A percentile compares a stretch with the other conserved stretches of the same genome.
Evolutionary conservation across 1,140 invertebrate genomes (phyloP).

Genomic region (Drosophila murphyi): DNA sequence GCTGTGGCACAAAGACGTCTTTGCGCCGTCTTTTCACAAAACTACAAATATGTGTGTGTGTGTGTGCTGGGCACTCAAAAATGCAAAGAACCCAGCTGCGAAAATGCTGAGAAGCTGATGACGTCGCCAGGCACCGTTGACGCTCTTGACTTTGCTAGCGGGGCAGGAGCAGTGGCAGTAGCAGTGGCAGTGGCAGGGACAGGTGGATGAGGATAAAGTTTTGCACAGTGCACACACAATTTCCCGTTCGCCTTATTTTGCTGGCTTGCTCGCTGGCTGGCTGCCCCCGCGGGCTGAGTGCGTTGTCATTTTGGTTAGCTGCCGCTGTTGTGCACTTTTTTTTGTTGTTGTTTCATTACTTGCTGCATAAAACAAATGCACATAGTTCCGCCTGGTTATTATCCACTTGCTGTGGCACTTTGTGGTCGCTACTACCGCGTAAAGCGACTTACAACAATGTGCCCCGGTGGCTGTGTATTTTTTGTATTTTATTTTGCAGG

Average conservation of each 20-base stretch:
- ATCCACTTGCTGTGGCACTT: conserved; percentile 74
- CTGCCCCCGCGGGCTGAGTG: conserved; percentile 56
- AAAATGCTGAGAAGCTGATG: conserved; percentile 63
- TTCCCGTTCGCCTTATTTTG: conserved; percentile 68
- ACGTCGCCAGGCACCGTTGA: conserved; percentile 47
- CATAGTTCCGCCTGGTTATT: conserved; percentile 79
- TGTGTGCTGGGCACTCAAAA: conserved; percentile 52
- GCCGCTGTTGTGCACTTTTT: conserved; percentile 13
- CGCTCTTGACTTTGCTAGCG: conserved; percentile 49
- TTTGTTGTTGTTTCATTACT: conserved; percentile 77
- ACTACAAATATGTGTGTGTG: conserved; percentile 24
- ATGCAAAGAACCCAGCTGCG: conserved; percentile 59
- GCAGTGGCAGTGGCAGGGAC: neutral
- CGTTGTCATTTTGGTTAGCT: conserved; percentile 71
- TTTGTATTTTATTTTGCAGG: conserved; percentile 24
- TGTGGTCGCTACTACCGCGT: conserved; percentile 34
- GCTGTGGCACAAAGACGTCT: conserved; percentile 39
- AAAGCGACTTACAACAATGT: conserved; percentile 53
- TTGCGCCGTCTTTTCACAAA: neutral
- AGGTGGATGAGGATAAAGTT: conserved; percentile 15
- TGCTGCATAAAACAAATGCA: conserved; percentile 77
- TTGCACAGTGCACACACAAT: conserved; percentile 67
- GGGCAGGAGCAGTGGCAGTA: neutral
- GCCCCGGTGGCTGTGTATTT: conserved; percentile 48
- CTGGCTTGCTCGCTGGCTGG: conserved; percentile 8